Conservation (phyloP, 2,113 vertebrate species). For the Chloroceryle aenea region DNA sequence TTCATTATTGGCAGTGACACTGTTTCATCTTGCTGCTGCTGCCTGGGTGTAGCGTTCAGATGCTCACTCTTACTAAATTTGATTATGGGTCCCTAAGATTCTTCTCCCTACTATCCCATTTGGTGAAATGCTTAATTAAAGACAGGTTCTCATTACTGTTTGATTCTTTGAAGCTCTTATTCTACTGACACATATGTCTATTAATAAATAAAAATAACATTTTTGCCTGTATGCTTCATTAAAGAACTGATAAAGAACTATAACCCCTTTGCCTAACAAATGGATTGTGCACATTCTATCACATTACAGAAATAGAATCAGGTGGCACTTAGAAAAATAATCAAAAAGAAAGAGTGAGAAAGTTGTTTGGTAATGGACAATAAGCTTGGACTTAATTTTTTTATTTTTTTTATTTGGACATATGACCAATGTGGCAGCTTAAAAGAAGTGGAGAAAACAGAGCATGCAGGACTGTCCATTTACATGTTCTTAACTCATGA, state of each 20-base stretch:
- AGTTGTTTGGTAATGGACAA: background rate
- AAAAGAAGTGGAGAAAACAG: background rate
- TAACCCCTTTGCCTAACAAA: background rate
- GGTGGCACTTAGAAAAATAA: background rate
- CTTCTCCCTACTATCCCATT: background rate
- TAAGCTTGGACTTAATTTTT: background rate
- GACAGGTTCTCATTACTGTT: background rate
- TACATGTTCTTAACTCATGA: background rate
- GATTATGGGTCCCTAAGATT: background rate
- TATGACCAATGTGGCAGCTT: background rate
- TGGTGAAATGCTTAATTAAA: background rate
- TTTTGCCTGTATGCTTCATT: background rate
- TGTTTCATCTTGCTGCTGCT: background rate
- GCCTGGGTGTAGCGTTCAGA: background rate
- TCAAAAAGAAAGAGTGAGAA: background rate
- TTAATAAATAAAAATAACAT: background rate
- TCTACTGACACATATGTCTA: background rate
- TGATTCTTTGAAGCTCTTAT: background rate
- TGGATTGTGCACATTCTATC: background rate
- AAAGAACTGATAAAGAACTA: background rate
- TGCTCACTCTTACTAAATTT: background rate
- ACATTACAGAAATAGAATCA: background rate
- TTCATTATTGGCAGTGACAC: background rate
- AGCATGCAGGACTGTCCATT: background rate
- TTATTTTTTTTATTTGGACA: background rate